These are phyloP conservation scores for Notarius quadriscutis DNA, from an alignment of 2,113 vertebrate species.

Conservation along the genomic window DNA sequence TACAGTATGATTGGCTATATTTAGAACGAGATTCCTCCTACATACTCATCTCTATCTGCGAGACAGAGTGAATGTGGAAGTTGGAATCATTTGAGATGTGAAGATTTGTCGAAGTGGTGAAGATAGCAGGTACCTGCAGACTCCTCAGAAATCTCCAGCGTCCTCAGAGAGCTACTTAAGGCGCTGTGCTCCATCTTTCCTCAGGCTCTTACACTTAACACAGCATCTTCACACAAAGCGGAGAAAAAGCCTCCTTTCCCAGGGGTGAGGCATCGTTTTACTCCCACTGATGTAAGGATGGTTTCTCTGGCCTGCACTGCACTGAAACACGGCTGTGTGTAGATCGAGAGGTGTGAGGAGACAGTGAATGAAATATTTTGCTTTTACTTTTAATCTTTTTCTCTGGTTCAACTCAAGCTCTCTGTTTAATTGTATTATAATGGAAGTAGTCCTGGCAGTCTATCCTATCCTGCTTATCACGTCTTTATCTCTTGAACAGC, in stretches of 20 bases:
- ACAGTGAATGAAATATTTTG: not conserved
- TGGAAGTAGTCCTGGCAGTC: no score
- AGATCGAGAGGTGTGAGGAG: not conserved
- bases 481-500: not conserved
- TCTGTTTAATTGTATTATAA: constrained; percentile 1
- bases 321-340: constrained; percentile 22
- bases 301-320: constrained; percentile 47
- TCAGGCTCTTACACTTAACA: constrained; percentile 45
- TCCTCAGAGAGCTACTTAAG: constrained; percentile 53
- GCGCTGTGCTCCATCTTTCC: constrained; percentile 45
- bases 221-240: constrained; percentile 39
- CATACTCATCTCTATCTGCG: constrained; percentile 28
- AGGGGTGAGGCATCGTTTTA: constrained; percentile 40
- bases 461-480: constrained; percentile 1
- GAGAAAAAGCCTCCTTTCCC: constrained; percentile 34
- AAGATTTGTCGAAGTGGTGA: constrained; percentile 38
- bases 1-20: not conserved
- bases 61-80: not conserved
- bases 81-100: constrained; percentile 25
- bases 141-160: constrained; percentile 36
- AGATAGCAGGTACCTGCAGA: constrained; percentile 32
- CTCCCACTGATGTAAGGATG: constrained; percentile 16
- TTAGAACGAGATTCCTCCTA: not conserved
- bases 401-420: not conserved
- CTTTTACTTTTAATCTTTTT: not conserved